These are phyloP conservation scores for Ataeniobius toweri DNA, from an alignment of 2,797 vertebrate genomes.

Conservation along the genomic window DNA sequence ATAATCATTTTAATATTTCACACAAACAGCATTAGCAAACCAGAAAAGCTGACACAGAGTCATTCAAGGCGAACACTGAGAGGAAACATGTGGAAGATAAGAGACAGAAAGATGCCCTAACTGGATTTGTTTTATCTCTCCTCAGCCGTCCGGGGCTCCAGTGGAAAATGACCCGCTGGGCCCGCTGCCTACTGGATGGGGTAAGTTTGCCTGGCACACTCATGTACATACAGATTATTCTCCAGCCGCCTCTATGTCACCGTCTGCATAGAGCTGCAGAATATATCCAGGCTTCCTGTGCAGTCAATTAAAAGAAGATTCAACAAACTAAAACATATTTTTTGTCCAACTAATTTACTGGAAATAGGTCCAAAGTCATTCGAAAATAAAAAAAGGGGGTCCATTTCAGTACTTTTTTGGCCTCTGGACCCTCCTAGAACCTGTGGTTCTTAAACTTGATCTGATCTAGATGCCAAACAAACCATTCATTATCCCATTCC, in stretches of 20 bases:
- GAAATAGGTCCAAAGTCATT: background rate
- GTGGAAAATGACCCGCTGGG: constrained; percentile 95
- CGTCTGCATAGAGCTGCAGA: background rate
- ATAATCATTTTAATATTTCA: background rate
- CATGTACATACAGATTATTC: background rate
- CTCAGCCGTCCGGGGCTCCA: constrained; percentile 86
- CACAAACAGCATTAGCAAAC: background rate
- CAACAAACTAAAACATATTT: background rate
- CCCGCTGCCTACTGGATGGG: constrained; percentile 94
- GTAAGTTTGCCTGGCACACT: constrained; percentile 81
- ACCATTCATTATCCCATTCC: background rate
- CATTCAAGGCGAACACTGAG: constrained; percentile 4
- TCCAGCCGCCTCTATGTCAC: background rate
- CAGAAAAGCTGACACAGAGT: background rate
- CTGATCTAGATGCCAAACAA: background rate
- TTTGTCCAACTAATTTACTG: background rate
- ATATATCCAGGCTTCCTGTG: background rate
- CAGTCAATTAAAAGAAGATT: background rate
- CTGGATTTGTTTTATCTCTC: constrained; percentile 75
- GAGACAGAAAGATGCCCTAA: constrained; percentile 60
- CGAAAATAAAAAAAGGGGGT: background rate
- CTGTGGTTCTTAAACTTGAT: background rate
- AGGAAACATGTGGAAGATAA: constrained; percentile 7
- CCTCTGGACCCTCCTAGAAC: background rate
- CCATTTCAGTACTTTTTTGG: background rate